These are phyloP conservation scores for Helicorthomorpha holstii DNA, from an alignment of 1,140 invertebrate species.

Conservation along the genomic window DNA sequence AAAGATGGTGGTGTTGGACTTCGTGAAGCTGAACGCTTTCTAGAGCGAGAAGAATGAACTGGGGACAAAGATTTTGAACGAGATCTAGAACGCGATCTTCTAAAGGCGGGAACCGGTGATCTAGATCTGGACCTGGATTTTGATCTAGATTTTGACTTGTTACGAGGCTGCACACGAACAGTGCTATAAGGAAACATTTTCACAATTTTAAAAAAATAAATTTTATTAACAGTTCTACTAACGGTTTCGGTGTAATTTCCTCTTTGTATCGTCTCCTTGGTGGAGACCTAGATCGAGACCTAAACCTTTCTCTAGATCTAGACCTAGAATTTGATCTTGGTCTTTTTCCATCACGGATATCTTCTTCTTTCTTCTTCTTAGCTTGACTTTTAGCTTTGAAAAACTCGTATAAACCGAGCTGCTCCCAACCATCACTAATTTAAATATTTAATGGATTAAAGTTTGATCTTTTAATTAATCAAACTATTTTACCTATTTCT, in stretches of 20 bases:
- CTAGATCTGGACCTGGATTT: conserved; percentile 13
- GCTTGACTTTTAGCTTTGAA: conserved; percentile 88
- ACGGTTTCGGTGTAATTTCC: not conserved
- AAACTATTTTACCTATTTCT: conserved; percentile 58
- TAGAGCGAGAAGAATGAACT: conserved; percentile 7
- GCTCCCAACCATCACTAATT: conserved; percentile 88
- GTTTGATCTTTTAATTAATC: not conserved
- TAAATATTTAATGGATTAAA: not conserved
- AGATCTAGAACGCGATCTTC: conserved; percentile 14
- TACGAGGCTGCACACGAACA: conserved; percentile 10
- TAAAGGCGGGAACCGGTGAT: conserved; percentile 17
- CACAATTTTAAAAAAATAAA: not conserved
- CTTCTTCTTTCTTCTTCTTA: conserved; percentile 72
- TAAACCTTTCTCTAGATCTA: conserved; percentile 27
- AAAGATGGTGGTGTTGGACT: conserved; percentile 66
- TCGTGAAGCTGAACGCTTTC: conserved; percentile 18
- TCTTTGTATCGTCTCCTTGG: conserved; percentile 48
- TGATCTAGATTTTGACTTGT: conserved; percentile 24
- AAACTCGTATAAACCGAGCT: conserved; percentile 90
- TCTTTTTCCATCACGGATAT: conserved; percentile 48
- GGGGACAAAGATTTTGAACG: conserved; percentile 11
- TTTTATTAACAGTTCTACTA: not conserved
- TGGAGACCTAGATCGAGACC: conserved; percentile 15
- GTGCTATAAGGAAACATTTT: not conserved
- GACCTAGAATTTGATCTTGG: conserved; percentile 53